A percentile compares a stretch with the other conserved stretches of the same genome.
Conservation (phyloP, 2,797 vertebrate species). For the Enteromius trimaculatus region DNA sequence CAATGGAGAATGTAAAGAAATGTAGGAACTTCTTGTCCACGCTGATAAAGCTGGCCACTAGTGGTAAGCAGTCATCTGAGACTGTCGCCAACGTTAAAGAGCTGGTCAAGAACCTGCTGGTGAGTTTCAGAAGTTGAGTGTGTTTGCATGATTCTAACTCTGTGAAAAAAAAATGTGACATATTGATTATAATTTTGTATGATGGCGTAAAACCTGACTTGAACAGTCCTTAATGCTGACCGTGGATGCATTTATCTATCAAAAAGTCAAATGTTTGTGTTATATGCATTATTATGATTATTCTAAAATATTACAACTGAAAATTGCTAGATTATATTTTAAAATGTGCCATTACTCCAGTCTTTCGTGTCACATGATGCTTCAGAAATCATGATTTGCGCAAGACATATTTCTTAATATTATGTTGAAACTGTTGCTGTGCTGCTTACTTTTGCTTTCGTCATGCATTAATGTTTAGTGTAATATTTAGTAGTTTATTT, state of each 20-base stretch:
- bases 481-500: not conserved
- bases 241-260: not conserved
- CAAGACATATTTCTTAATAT: not conserved
- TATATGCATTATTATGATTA: not conserved
- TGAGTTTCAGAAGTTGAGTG: constrained; percentile 71
- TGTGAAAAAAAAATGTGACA: not conserved
- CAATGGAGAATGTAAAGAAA: constrained; percentile 99
- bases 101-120: constrained; percentile 93
- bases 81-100: constrained; percentile 94
- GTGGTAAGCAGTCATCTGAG: constrained; percentile 92
- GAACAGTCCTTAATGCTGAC: not conserved
- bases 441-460: not conserved
- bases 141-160: not conserved
- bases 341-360: not conserved
- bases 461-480: not conserved
- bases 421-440: not conserved
- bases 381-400: not conserved
- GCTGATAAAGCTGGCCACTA: constrained; percentile 95
- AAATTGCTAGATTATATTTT: not conserved
- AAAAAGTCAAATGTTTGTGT: not conserved
- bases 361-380: not conserved
- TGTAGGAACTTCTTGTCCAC: constrained; percentile 98
- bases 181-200: not conserved
- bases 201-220: not conserved
- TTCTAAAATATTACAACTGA: not conserved